A percentile compares a stretch with the other conserved stretches of the same genome.
These are phyloP conservation scores for Drosophila kuntzei DNA, from an alignment of 2,888 invertebrate species.

Conservation along the genomic window DNA sequence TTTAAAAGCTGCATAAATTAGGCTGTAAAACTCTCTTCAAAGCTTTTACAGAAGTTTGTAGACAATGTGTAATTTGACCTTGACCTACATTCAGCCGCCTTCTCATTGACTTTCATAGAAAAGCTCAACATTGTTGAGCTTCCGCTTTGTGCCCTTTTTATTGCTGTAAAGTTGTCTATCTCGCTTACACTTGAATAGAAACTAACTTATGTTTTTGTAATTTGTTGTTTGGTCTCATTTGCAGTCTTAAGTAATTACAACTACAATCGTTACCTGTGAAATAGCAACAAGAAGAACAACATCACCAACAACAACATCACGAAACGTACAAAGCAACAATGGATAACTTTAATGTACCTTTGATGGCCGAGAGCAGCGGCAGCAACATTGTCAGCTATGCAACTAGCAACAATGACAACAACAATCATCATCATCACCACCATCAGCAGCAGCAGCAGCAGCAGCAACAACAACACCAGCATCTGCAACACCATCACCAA, in stretches of 20 bases:
- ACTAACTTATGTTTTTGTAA: slow-evolving; percentile 1
- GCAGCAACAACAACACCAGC: slow-evolving; percentile 43
- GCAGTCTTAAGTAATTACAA: slow-evolving; percentile 23
- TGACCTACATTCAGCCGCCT: slow-evolving; percentile 49
- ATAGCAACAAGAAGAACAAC: slow-evolving; percentile 15
- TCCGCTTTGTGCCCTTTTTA: slow-evolving; percentile 17
- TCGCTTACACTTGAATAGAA: neutral
- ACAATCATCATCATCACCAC: slow-evolving; percentile 50
- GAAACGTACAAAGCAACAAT: slow-evolving; percentile 60
- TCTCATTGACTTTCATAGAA: slow-evolving; percentile 38
- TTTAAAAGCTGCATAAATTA: slow-evolving; percentile 2
- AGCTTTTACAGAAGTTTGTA: slow-evolving; percentile 12
- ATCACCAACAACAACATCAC: slow-evolving; percentile 50
- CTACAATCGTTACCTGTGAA: slow-evolving; percentile 26
- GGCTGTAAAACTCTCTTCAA: neutral
- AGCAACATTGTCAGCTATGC: slow-evolving; percentile 49
- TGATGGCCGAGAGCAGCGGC: slow-evolving; percentile 67
- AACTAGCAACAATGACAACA: slow-evolving; percentile 36
- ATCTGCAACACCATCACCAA: slow-evolving; percentile 32
- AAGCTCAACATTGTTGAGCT: slow-evolving; percentile 20
- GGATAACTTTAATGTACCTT: slow-evolving; percentile 78
- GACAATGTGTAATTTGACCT: slow-evolving; percentile 48
- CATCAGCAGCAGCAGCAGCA: slow-evolving; percentile 38
- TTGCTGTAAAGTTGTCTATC: slow-evolving; percentile 10
- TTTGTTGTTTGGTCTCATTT: slow-evolving; percentile 17